phyloP scores from a whole-genome alignment of 2,888 invertebrate species.

The Drosophila niveifrons region DNA sequence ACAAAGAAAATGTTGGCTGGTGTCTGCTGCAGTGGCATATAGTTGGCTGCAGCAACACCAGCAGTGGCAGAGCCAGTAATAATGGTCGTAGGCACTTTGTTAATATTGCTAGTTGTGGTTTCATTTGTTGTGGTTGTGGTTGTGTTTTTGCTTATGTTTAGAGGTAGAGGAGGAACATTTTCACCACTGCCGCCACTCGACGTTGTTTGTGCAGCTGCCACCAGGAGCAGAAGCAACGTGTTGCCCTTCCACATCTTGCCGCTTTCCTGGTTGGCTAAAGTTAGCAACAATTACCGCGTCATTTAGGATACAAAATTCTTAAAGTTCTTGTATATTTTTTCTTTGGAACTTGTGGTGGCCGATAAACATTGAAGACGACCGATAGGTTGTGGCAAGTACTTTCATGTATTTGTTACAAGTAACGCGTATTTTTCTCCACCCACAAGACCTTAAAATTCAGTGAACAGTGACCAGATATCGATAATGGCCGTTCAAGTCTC shows the following conservation, averaged over 20 bases:
- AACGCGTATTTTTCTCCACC: too few relatives aligned
- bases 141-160: slow-evolving; percentile 71
- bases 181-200: slow-evolving; percentile 55
- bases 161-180: slow-evolving; percentile 75
- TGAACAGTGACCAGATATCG: too few relatives aligned
- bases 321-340: slow-evolving; percentile 30
- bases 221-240: slow-evolving; percentile 54
- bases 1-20: slow-evolving; percentile 72
- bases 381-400: slow-evolving; percentile 25
- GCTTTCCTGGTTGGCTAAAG: slow-evolving; percentile 51
- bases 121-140: slow-evolving; percentile 46
- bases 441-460: too few relatives aligned
- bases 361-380: slow-evolving; percentile 25
- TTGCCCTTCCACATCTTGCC: slow-evolving; percentile 52
- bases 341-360: slow-evolving; percentile 40
- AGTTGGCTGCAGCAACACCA: slow-evolving; percentile 20
- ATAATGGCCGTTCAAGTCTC: too few relatives aligned
- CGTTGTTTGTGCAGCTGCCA: slow-evolving; percentile 43
- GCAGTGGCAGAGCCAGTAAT: slow-evolving; percentile 36
- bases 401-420: too few relatives aligned
- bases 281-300: slow-evolving; percentile 54
- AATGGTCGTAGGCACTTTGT: slow-evolving; percentile 80
- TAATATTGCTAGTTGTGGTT: slow-evolving; percentile 60
- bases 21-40: slow-evolving; percentile 60
- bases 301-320: slow-evolving; percentile 44